Conservation (phyloP, 2,113 vertebrate species). For the Onychostoma macrolepis region DNA sequence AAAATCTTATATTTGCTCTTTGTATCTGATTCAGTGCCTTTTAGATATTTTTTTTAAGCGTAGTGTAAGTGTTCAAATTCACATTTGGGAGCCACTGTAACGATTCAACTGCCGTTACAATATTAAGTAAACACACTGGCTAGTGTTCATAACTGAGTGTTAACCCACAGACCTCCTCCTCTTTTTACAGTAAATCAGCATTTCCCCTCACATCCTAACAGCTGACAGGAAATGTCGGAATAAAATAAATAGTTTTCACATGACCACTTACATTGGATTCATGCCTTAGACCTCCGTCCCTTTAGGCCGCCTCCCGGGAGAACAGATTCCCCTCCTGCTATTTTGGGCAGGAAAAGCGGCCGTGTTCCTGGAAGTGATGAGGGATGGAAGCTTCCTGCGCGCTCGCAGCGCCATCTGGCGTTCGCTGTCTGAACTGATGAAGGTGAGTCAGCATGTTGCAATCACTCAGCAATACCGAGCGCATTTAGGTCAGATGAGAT, state of each 20-base stretch:
- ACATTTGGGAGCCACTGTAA: not conserved
- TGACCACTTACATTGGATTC: not conserved
- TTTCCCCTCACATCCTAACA: not conserved
- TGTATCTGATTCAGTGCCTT: not conserved
- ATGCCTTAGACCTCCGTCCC: not conserved
- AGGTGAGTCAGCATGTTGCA: constrained; percentile 50
- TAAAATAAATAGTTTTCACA: constrained; percentile 2
- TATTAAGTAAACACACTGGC: constrained; percentile 5
- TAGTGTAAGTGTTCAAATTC: not conserved
- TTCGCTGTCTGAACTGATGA: not conserved
- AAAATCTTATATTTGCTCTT: too few species aligned
- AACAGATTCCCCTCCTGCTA: constrained; percentile 15
- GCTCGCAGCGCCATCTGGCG: constrained; percentile 33
- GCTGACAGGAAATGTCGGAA: constrained; percentile 36
- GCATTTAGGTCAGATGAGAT: constrained; percentile 54
- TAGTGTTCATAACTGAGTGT: not conserved
- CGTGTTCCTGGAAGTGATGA: constrained; percentile 40
- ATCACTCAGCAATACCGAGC: constrained; percentile 37
- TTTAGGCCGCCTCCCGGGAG: not conserved
- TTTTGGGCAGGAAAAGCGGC: constrained; percentile 11
- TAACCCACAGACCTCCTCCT: not conserved
- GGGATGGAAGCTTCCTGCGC: not conserved
- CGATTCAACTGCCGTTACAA: not conserved
- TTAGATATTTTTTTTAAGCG: not conserved
- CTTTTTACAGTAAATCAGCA: not conserved